Conservation (phyloP, 2,113 vertebrate species). For the Peromyscus leucopus region DNA sequence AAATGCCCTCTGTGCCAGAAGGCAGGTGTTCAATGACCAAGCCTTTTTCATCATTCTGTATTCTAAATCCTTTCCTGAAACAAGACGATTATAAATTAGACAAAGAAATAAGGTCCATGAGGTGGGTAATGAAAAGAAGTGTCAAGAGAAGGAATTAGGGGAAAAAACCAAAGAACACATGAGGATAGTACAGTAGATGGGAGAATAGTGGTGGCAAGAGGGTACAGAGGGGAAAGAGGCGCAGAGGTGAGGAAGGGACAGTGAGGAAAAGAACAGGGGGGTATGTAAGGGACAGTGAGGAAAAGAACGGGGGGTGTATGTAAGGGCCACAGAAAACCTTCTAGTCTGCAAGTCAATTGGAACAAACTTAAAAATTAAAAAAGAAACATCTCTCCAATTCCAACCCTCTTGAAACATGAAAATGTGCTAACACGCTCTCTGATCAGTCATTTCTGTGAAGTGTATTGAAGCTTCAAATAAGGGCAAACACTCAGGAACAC, state of each 20-base stretch:
- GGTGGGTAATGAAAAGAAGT: neutral
- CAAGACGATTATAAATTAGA: neutral
- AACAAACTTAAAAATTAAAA: neutral
- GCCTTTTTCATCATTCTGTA: neutral
- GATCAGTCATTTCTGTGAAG: neutral
- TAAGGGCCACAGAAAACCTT: neutral
- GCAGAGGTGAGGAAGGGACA: neutral
- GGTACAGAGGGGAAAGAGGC: neutral
- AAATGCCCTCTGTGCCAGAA: neutral
- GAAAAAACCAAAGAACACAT: too few relatives aligned
- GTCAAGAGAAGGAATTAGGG: too few relatives aligned
- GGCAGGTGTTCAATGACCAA: neutral
- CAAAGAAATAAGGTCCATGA: neutral
- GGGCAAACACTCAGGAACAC: neutral
- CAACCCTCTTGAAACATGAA: neutral
- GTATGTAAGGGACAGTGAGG: neutral
- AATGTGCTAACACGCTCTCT: neutral
- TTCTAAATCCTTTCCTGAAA: constrained; percentile 18
- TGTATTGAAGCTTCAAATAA: neutral
- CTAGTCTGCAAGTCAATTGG: neutral
- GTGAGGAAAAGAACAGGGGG: too few relatives aligned
- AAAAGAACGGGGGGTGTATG: too few relatives aligned
- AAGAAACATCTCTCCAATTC: neutral
- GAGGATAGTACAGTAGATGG: neutral
- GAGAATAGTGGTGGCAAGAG: neutral